phyloP scores from a whole-genome alignment of 1,140 invertebrate species.

The Heliothis virescens region DNA sequence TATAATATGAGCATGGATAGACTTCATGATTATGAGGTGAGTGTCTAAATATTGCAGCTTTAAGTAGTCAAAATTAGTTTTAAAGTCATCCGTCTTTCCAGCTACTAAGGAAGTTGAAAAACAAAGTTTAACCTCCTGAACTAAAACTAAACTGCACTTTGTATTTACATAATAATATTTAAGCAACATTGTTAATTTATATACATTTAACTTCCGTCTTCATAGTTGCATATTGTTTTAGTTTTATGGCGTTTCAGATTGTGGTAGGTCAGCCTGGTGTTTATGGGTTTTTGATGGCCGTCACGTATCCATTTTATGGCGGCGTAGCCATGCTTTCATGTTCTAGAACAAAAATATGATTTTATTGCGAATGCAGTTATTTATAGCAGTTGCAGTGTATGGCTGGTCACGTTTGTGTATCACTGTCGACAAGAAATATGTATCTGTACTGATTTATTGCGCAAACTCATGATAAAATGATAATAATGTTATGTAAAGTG shows the following conservation, averaged over 20 bases:
- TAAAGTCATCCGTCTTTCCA: no score
- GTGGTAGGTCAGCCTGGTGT: conserved; percentile 23
- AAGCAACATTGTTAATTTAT: background rate
- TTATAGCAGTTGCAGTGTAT: background rate
- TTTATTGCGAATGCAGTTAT: background rate
- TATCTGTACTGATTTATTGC: background rate
- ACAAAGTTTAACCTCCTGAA: conserved; percentile 10
- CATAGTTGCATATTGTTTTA: background rate
- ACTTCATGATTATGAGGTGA: no score
- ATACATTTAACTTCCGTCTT: conserved; percentile 5
- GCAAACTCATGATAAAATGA: background rate
- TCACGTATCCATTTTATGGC: conserved; percentile 10
- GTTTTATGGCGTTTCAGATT: background rate
- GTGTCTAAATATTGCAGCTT: no score
- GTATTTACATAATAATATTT: background rate
- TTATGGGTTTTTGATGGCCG: background rate
- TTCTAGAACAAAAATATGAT: conserved; percentile 12
- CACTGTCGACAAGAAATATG: background rate
- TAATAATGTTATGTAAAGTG: background rate
- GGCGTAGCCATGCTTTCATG: background rate
- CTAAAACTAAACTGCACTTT: background rate
- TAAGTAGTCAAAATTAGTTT: no score
- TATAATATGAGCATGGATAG: no score
- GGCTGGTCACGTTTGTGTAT: background rate
- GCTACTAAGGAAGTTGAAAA: background rate